Evolutionary conservation across 2,888 invertebrate genomes (phyloP).

Genomic region (Drosophila prostipennis): DNA sequence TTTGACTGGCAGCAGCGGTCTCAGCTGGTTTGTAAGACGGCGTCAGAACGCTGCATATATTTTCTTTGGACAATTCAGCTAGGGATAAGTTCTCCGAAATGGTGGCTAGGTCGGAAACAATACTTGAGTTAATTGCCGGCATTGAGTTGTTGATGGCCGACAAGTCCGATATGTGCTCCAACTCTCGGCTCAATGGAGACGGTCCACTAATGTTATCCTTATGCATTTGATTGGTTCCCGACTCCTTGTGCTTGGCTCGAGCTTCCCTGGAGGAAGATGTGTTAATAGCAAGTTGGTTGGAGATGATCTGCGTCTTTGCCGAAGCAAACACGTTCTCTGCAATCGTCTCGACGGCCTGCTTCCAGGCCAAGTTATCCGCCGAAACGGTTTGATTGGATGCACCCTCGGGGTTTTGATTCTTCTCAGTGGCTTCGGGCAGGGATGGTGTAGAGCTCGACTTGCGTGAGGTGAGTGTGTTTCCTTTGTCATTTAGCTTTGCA

Average conservation of each 20-base stretch:
- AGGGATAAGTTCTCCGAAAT: conserved; percentile 93
- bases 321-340: conserved; percentile 92
- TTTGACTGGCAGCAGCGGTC: neutral
- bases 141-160: conserved; percentile 90
- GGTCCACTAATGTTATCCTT: conserved; percentile 50
- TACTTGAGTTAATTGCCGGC: conserved; percentile 86
- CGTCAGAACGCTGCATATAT: conserved; percentile 19
- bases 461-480: conserved; percentile 89
- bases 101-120: conserved; percentile 90
- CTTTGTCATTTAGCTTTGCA: conserved; percentile 82
- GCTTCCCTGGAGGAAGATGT: conserved; percentile 31
- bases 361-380: conserved; percentile 94
- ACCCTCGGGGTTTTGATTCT: conserved; percentile 90
- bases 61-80: conserved; percentile 84
- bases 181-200: conserved; percentile 83
- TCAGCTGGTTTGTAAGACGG: conserved; percentile 27
- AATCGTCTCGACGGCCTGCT: conserved; percentile 94
- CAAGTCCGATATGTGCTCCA: conserved; percentile 88
- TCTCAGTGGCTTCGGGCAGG: conserved; percentile 94
- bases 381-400: conserved; percentile 98
- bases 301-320: conserved; percentile 89
- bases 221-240: conserved; percentile 63
- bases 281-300: conserved; percentile 81
- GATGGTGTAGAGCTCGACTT: conserved; percentile 98
- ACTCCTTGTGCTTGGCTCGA: conserved; percentile 35